Conservation (phyloP, 1,140 invertebrate genomes). For the Dolichoris vasculosae region DNA sequence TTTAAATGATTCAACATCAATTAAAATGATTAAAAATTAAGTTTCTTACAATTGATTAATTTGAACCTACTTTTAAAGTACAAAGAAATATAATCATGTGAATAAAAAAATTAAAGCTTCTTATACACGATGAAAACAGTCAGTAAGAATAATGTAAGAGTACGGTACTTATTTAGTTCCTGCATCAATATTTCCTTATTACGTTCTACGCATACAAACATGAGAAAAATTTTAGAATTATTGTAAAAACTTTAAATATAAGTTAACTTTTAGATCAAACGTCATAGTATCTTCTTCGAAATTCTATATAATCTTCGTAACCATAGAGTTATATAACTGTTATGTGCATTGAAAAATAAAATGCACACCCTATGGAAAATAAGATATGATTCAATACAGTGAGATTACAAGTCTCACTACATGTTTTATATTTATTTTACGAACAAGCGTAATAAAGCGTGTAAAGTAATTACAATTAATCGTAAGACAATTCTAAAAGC, state of each 20-base stretch:
- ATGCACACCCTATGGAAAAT: background rate
- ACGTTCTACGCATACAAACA: background rate
- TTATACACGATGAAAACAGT: background rate
- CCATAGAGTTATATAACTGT: background rate
- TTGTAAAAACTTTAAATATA: background rate
- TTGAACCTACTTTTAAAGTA: too few species aligned
- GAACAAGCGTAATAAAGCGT: background rate
- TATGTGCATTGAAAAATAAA: conserved; percentile 13
- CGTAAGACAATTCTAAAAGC: background rate
- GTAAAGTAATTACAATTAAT: background rate
- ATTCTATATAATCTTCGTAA: conserved; percentile 28
- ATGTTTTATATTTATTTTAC: conserved; percentile 3
- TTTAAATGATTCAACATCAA: background rate
- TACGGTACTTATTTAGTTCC: background rate
- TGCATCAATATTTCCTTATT: background rate
- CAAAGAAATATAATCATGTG: background rate
- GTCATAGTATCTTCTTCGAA: background rate
- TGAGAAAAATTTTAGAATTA: background rate
- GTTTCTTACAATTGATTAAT: background rate
- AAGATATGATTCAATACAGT: background rate
- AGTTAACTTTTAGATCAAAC: background rate
- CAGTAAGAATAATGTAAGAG: background rate
- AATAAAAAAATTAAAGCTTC: background rate
- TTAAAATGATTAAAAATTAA: background rate
- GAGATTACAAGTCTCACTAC: background rate